phyloP scores from a whole-genome alignment of 2,888 invertebrate species.

The Selenia dentaria region DNA sequence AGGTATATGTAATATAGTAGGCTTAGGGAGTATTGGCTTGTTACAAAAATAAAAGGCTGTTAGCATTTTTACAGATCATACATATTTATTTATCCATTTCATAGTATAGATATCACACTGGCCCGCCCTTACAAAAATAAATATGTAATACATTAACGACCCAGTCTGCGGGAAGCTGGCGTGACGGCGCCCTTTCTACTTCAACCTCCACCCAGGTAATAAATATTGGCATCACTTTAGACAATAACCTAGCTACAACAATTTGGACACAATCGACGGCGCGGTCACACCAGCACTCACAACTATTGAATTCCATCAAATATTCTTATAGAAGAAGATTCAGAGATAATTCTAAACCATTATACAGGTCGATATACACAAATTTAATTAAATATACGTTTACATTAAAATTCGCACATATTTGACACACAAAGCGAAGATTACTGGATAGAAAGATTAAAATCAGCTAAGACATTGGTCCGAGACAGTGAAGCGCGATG shows the following conservation, averaged over 20 bases:
- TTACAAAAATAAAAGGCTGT: slow-evolving; percentile 52
- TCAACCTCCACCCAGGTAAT: slow-evolving; percentile 44
- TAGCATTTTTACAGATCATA: slow-evolving; percentile 84
- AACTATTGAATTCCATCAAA: slow-evolving; percentile 67
- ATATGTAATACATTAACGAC: slow-evolving; percentile 81
- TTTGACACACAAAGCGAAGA: slow-evolving; percentile 84
- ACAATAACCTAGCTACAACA: slow-evolving; percentile 69
- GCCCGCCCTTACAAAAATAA: slow-evolving; percentile 85
- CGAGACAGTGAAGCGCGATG: slow-evolving; percentile 81
- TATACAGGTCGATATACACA: slow-evolving; percentile 83
- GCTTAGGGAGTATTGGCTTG: slow-evolving; percentile 3
- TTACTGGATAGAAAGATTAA: slow-evolving; percentile 73
- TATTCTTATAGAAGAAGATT: slow-evolving; percentile 75
- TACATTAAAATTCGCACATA: slow-evolving; percentile 81
- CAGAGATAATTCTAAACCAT: slow-evolving; percentile 79
- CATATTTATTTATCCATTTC: slow-evolving; percentile 84
- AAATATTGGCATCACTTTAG: slow-evolving; percentile 71
- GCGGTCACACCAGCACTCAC: slow-evolving; percentile 62
- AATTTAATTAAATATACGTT: slow-evolving; percentile 74
- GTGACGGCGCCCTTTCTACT: slow-evolving; percentile 55
- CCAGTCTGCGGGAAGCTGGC: slow-evolving; percentile 65
- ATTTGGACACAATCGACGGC: slow-evolving; percentile 71
- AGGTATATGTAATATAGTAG: too few relatives aligned
- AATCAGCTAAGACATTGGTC: slow-evolving; percentile 79
- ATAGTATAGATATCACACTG: slow-evolving; percentile 85